Evolutionary conservation across 2,797 vertebrate species (phyloP).

Genomic region (Thripadectes ignobilis): DNA sequence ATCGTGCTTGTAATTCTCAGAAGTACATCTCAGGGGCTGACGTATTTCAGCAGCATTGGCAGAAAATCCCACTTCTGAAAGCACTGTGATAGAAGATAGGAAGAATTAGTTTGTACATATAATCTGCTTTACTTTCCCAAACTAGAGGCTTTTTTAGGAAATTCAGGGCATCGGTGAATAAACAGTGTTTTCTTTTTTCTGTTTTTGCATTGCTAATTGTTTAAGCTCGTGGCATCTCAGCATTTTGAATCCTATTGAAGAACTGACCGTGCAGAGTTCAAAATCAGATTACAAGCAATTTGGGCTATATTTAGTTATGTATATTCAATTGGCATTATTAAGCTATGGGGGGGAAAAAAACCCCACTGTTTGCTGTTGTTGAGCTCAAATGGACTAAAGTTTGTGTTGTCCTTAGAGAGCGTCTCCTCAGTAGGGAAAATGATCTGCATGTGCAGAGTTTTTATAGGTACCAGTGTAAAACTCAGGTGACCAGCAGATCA

Average conservation of each 20-base stretch:
- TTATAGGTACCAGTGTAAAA: neutral
- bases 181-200: neutral
- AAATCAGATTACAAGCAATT: constrained; percentile 28
- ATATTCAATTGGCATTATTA: neutral
- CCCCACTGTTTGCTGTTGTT: neutral
- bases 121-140: constrained; percentile 33
- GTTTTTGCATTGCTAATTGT: neutral
- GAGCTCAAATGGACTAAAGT: neutral
- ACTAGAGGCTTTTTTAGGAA: neutral
- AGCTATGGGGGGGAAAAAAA: accelerated
- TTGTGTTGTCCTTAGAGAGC: neutral
- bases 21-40: constrained; percentile 1
- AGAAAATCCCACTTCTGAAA: constrained; percentile 35
- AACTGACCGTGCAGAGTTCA: constrained; percentile 1
- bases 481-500: neutral
- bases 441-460: neutral
- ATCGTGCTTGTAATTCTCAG: constrained; percentile 11
- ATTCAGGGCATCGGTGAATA: neutral
- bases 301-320: neutral
- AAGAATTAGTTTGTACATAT: constrained; percentile 10
- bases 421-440: neutral
- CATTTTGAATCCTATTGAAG: neutral
- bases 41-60: constrained; percentile 2
- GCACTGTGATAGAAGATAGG: neutral
- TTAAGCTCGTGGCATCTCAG: neutral